phyloP scores from a whole-genome alignment of 2,797 vertebrate species.

The Lepus oiostolus region DNA sequence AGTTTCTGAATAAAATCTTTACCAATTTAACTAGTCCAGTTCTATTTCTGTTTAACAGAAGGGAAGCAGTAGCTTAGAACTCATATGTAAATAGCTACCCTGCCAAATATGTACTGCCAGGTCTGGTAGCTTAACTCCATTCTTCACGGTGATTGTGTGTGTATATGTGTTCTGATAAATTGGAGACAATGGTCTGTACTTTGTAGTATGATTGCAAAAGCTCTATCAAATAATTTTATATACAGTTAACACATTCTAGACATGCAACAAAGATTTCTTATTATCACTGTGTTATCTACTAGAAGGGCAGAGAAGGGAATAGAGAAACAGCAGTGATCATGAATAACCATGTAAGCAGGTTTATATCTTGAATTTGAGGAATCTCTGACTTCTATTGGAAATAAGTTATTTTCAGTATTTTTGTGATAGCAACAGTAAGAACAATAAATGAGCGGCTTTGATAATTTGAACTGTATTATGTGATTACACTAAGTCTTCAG shows the following conservation, averaged over 20 bases:
- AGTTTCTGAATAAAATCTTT: conserved; percentile 51
- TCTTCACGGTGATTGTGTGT: background rate
- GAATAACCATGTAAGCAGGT: background rate
- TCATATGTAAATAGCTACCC: background rate
- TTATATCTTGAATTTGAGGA: background rate
- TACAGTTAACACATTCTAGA: background rate
- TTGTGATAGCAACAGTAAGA: conserved; percentile 17
- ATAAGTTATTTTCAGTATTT: conserved; percentile 58
- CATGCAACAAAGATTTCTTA: background rate
- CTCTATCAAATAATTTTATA: background rate
- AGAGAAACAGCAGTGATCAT: background rate
- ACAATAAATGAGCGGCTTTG: background rate
- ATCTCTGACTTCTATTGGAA: conserved; percentile 5
- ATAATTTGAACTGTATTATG: background rate
- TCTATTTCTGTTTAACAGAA: conserved; percentile 18
- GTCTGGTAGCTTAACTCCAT: background rate
- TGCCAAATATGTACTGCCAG: background rate
- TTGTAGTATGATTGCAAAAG: background rate
- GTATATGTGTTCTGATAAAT: background rate
- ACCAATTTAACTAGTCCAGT: background rate
- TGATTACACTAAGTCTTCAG: conserved; percentile 10
- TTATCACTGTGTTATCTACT: background rate
- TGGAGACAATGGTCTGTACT: background rate
- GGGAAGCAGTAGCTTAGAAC: background rate
- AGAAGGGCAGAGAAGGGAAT: background rate